Evolutionary conservation across 2,797 vertebrate species (phyloP), one percentile per base, ranked within the genome.

Genomic region (Bufotes viridis): DNA sequence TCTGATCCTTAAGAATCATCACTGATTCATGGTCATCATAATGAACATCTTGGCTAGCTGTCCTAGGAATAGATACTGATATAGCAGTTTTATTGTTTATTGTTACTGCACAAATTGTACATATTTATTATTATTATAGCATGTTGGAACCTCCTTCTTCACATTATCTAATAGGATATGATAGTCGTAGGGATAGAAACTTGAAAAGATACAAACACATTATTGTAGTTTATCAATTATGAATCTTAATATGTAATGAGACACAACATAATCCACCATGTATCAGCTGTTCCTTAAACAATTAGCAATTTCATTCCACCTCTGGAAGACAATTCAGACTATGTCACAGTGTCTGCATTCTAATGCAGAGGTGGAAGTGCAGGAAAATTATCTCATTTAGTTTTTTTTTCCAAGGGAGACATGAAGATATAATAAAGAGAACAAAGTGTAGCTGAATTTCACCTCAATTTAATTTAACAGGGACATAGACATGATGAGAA

Each of bases 391-490:
- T 78, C 22, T 86, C 61, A 70, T 89, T 87, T 63, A 74, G 26
- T 72, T 78, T 7, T 72, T 78, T 57, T 63, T 15, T 83, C 65
- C 63, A 26, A 34, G 70, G 72, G 55, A 82, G 53, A 61, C 12
- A 29, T 69, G 26, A 78, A 79, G n/a, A 49, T 78, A 88, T 12
- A 85, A 84, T 53, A 72, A 22, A 85, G 65, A 80, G 63, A 84
- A 69, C 49, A 72, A 80, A 84, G 13, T 49, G n/a, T 74, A 84
- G 74, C 20, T 81, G 69, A 58, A 78, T 80, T 86, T 24, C 70
- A 83, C 75, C 65, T 87, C 75, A 61, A 57, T 74, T 83, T 89
- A 34, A 84, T 87, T 83, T 87, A 83, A 74, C 53, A 74, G 85
- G 57, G 65, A 84, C 65, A 53, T 14, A 78, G 79, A 61, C 34